Conservation (phyloP, 2,113 vertebrate genomes). For the Xenopus laevis region DNA sequence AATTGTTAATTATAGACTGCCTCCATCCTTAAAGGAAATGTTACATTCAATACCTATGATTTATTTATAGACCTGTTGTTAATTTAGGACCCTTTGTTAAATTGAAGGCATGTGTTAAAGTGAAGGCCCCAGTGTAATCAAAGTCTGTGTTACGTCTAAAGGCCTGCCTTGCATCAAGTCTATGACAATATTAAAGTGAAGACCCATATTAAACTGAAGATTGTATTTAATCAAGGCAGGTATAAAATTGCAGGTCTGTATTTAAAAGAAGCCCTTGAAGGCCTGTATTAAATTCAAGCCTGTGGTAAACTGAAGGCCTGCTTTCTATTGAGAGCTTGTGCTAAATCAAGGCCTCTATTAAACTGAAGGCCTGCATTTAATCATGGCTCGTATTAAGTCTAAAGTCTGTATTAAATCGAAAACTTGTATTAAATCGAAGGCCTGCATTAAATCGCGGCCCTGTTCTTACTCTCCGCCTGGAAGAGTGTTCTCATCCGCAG, state of each 20-base stretch:
- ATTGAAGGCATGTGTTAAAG: not conserved
- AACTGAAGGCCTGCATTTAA: slow-evolving; percentile 43
- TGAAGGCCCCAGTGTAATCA: not conserved
- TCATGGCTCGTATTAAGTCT: slow-evolving; percentile 24
- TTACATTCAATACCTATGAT: not conserved
- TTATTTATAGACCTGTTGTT: not conserved
- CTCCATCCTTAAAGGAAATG: not conserved
- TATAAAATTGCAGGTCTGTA: slow-evolving; percentile 19
- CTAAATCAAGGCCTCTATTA: slow-evolving; percentile 37
- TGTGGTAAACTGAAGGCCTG: slow-evolving; percentile 17
- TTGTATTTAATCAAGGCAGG: slow-evolving; percentile 1
- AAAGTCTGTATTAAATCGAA: slow-evolving; percentile 33
- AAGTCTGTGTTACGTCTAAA: not conserved
- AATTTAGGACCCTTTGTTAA: not conserved
- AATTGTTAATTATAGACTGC: not conserved
- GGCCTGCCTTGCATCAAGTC: not conserved
- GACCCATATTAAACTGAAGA: slow-evolving; percentile 18
- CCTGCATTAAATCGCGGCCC: slow-evolving; percentile 41
- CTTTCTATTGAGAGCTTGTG: slow-evolving; percentile 33
- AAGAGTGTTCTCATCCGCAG: slow-evolving; percentile 40
- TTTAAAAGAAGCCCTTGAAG: not conserved
- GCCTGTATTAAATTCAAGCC: slow-evolving; percentile 29
- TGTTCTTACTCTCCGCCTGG: slow-evolving; percentile 23
- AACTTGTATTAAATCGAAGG: slow-evolving; percentile 43
- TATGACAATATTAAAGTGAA: slow-evolving; percentile 6